Conservation (phyloP, 2,113 vertebrate genomes). For the Piaya cayana region DNA sequence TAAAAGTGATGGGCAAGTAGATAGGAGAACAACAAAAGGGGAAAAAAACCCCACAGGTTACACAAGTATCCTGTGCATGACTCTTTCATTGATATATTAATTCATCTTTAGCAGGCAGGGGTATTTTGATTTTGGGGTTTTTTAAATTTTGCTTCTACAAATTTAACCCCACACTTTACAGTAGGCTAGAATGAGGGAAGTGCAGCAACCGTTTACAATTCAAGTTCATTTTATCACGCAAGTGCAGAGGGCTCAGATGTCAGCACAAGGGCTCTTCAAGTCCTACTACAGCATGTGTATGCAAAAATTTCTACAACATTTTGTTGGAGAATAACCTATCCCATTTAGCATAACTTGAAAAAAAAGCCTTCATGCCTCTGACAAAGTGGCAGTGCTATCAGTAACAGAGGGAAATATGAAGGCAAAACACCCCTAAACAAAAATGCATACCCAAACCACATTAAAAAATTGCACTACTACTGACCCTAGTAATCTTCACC, state of each 20-base stretch:
- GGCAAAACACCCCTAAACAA: accelerated
- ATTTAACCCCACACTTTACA: neutral
- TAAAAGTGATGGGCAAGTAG: neutral
- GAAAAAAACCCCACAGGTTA: neutral
- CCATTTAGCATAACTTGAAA: neutral
- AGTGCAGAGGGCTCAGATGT: neutral
- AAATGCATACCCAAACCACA: neutral
- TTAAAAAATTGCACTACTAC: neutral
- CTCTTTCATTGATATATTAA: neutral
- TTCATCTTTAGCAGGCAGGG: neutral
- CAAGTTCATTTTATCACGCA: neutral
- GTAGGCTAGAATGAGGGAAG: neutral
- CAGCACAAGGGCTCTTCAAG: neutral
- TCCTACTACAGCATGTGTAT: neutral
- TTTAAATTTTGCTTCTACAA: neutral
- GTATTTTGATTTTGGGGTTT: neutral
- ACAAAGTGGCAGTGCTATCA: neutral
- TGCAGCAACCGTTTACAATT: neutral
- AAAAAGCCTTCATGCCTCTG: neutral
- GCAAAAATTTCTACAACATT: neutral
- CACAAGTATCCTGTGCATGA: neutral
- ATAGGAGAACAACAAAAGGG: neutral
- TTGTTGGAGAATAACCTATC: neutral
- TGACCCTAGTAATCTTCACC: neutral
- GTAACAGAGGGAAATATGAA: neutral